A percentile compares a stretch with the other conserved stretches of the same genome.
These are phyloP conservation scores for Tachina lurida DNA, from an alignment of 2,888 invertebrate species.

Conservation along the genomic window DNA sequence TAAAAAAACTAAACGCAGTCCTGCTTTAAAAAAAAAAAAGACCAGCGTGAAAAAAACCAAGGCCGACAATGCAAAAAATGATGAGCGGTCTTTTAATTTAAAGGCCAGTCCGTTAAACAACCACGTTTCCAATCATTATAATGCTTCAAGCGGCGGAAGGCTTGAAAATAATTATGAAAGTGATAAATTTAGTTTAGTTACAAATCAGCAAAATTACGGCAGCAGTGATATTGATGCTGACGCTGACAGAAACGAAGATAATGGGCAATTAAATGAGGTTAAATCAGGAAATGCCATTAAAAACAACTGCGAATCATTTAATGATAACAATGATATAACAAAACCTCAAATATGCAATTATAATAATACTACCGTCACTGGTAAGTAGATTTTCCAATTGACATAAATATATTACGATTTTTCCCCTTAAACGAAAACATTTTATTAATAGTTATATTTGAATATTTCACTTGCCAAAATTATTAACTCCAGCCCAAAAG, in stretches of 20 bases:
- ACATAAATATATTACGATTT: not conserved
- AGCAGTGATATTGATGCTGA: conserved; percentile 51
- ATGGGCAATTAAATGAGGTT: conserved; percentile 22
- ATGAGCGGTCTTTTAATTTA: conserved; percentile 29
- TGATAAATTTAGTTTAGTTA: not conserved
- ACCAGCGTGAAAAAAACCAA: not conserved
- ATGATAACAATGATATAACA: conserved; percentile 76
- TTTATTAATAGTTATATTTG: too few relatives aligned
- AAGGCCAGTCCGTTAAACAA: not conserved
- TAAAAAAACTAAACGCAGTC: conserved; percentile 39
- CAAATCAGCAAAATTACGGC: conserved; percentile 39
- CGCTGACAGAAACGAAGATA: conserved; percentile 34
- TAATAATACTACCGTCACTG: conserved; percentile 82
- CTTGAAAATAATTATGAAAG: not conserved
- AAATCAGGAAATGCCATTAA: conserved; percentile 3
- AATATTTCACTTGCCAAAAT: too few relatives aligned
- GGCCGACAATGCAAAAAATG: not conserved
- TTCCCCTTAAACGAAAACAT: too few relatives aligned
- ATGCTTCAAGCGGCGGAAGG: not conserved
- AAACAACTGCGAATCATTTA: conserved; percentile 69
- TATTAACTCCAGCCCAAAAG: too few relatives aligned
- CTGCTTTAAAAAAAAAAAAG: conserved; percentile 42
- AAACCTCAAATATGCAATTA: conserved; percentile 80
- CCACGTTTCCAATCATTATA: conserved; percentile 4
- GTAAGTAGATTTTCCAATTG: conserved; percentile 76